Base-by-base conservation (phyloP, 2,797 vertebrate genomes). In the Syndactyla subalaris region DNA sequence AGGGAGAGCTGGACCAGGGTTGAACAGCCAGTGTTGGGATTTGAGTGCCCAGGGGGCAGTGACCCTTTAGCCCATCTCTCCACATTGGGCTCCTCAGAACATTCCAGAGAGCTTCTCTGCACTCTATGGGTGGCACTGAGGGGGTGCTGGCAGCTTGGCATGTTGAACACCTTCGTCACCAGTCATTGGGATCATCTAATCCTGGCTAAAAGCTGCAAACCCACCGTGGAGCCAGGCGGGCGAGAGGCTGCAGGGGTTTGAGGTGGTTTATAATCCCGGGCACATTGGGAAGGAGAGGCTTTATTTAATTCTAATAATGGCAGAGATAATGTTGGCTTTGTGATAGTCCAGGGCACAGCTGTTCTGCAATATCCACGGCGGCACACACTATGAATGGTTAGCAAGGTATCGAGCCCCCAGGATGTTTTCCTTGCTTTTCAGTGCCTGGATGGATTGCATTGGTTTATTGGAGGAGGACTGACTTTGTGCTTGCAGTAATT, bases 401-500 rank as follows among this genome's bases (percentile, higher is more conserved):
- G 93, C 73, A 13, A 73, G 86, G 89, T 88, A 70, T 43, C 49
- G 9, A 71, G 82, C 91, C 73, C 23, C 78, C 39, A 30, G 80
- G 85, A 59, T 83, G 88, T 80, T 93, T 91, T 88, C 79, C 75
- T 76, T 36, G 85, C 82, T 82, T 87, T 93, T 81, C 78, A 73
- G n/a, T 21, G 85, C 92, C 77, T 80, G 62, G 68, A 87, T 85
- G 91, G 96, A 74, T 93, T 68, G 32, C 93, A 17, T 73, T 86
- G 84, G 93, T 89, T 97, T 96, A 92, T 91, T 91, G 93, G 94
- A 94, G 75, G 63, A 81, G 93, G 85, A 29, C 97, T 97, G 96
- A 93, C 97, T 97, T 89, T 76, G 54, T 88, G 82, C 94, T 88
- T 59, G 41, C 90, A 17, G 89, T 97, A 97, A 97, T 97, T 97